Base-by-base conservation (phyloP, 2,888 invertebrate genomes). In the Neoitamus cyanurus region DNA sequence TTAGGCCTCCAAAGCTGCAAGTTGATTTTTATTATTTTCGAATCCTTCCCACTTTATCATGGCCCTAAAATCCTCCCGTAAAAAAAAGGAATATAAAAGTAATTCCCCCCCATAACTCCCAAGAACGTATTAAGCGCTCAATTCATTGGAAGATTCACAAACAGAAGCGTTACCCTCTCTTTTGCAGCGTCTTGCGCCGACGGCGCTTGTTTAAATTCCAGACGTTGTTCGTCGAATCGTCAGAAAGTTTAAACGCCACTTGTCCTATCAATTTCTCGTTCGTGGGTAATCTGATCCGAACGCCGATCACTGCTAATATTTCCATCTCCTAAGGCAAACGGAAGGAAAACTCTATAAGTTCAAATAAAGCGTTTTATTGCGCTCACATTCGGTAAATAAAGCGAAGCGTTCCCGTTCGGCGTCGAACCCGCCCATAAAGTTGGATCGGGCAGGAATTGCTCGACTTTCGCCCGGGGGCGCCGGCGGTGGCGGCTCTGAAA, bases 351-450 rank as follows among this genome's bases (percentile, higher is more conserved):
- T 42, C 42, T 75, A 75, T 75, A 75, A 75, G 42, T 28, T 25
- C 42, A 25, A 75, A 75, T 75, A 42, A 75, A 37, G 75, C 75
- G n/a, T 75, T 75, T 42, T 75, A 75, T 75, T 75, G 42, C 75
- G 20, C 36, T 28, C 28, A 75, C 75, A 75, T 75, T 75, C 42
- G 28, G 75, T 42, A 37, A 75, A 75, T 75, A 75, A 75, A 9
- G 42, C 9, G 42, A 75, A 42, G 75, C 11, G 37, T 75, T 75
- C 13, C 1, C 75, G 5, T 75, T 42, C 42, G 20, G 5, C 48
- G 15, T 15, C 20, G n/a, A 0, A 13, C 34, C 7, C 42, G 6
- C 42, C 75, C 42, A 75, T 75, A 75, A 75, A 75, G 42, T 75
- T 13, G 42, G 25, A 75, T 28, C 28, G 13, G 15, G 28, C 75